Conservation (phyloP, 2,113 vertebrate species). For the Ptilonorhynchus violaceus region DNA sequence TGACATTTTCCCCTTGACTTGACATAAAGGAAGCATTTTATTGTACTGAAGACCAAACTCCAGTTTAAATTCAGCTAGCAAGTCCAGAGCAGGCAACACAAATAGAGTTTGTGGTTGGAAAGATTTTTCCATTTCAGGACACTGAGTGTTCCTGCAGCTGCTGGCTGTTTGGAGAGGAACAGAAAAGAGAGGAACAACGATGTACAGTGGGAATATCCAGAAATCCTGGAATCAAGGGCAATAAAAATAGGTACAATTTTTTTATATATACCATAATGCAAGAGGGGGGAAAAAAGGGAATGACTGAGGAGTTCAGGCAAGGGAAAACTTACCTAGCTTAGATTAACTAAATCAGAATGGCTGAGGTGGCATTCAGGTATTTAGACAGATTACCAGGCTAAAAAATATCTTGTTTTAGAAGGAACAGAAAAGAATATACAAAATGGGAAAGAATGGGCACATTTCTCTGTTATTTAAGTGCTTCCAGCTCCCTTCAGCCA, state of each 20-base stretch:
- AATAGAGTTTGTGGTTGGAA: neutral
- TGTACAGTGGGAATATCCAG: neutral
- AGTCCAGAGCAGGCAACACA: neutral
- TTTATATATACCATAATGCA: neutral
- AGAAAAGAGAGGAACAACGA: neutral
- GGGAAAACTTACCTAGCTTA: neutral
- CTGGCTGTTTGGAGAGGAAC: neutral
- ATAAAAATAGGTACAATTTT: neutral
- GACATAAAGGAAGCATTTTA: neutral
- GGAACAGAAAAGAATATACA: neutral
- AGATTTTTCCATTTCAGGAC: neutral
- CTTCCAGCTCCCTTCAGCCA: neutral
- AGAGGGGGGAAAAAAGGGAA: neutral
- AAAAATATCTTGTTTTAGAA: neutral
- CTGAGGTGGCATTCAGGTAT: neutral
- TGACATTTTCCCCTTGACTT: neutral
- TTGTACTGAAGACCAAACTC: neutral
- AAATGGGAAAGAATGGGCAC: neutral
- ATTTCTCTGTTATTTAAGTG: neutral
- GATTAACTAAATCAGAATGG: neutral
- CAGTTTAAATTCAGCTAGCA: neutral
- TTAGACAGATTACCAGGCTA: neutral
- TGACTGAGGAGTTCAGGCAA: neutral
- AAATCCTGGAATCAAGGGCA: neutral
- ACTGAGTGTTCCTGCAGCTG: neutral